phyloP scores from a whole-genome alignment of 2,113 vertebrate species.

The Cryptotis parvus region DNA sequence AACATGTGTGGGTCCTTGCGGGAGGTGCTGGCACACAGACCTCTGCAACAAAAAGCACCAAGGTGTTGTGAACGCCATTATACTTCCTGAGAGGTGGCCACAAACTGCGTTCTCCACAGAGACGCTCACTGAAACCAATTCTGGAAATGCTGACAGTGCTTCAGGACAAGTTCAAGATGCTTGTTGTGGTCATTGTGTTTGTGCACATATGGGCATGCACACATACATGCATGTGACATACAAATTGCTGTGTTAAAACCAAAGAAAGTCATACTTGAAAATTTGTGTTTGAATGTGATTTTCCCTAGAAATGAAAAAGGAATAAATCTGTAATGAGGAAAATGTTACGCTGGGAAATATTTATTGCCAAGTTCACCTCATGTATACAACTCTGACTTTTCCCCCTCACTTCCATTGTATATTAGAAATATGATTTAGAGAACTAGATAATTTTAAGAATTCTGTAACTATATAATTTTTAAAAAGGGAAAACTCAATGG shows the following conservation, averaged over 20 bases:
- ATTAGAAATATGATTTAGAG: neutral
- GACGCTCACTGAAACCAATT: neutral
- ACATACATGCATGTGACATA: too few species aligned
- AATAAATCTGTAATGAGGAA: neutral
- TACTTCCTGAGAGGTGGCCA: neutral
- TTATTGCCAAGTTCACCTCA: neutral
- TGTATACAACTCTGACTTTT: neutral
- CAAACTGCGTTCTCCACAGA: neutral
- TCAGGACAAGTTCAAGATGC: too few species aligned
- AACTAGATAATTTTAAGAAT: neutral
- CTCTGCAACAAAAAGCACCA: too few species aligned
- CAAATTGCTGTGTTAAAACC: neutral
- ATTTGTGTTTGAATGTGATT: neutral
- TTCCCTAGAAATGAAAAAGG: neutral
- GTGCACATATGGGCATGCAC: neutral
- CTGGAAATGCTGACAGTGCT: neutral
- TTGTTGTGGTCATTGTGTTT: neutral
- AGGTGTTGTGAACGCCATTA: too few species aligned
- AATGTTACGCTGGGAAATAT: neutral
- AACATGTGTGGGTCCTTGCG: too few species aligned
- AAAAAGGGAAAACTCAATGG: neutral
- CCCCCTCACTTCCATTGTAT: neutral
- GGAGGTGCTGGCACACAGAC: too few species aligned
- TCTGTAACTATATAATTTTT: accelerated
- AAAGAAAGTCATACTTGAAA: slow-evolving; percentile 8